Evolutionary conservation across 2,797 vertebrate species (phyloP).

Genomic region (Gallinago nigripennis): DNA sequence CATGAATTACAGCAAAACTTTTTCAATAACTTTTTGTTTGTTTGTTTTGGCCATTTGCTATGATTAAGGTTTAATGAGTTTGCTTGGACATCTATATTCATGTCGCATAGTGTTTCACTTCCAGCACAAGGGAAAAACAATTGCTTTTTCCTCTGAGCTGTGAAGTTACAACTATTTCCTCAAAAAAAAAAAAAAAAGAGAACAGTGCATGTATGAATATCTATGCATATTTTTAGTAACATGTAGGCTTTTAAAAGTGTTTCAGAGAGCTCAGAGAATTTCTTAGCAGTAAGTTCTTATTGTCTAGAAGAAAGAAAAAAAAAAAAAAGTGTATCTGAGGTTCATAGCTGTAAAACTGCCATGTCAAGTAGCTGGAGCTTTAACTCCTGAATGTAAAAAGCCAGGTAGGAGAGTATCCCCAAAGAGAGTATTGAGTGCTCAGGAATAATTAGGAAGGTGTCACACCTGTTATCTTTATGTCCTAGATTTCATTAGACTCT

Average conservation of each 20-base stretch:
- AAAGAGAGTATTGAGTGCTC: not conserved
- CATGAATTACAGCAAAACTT: not conserved
- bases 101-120: not conserved
- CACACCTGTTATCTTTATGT: not conserved
- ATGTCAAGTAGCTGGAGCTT: not conserved
- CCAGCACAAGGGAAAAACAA: not conserved
- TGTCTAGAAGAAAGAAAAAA: not conserved
- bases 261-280: not conserved
- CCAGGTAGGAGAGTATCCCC: not conserved
- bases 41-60: not conserved
- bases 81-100: not conserved
- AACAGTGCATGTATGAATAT: not conserved
- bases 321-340: not conserved
- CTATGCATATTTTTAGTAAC: not conserved
- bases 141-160: not conserved
- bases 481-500: not conserved
- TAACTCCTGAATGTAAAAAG: not conserved
- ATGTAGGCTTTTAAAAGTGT: not conserved
- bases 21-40: not conserved
- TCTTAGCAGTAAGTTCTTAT: not conserved
- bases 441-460: not conserved
- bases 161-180: not conserved
- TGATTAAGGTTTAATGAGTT: not conserved
- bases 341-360: not conserved
- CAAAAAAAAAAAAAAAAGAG: not conserved